Evolutionary conservation across 2,797 vertebrate genomes (phyloP), one percentile per base, ranked within the genome.

Genomic region (Muraenolepis orangiensis): DNA sequence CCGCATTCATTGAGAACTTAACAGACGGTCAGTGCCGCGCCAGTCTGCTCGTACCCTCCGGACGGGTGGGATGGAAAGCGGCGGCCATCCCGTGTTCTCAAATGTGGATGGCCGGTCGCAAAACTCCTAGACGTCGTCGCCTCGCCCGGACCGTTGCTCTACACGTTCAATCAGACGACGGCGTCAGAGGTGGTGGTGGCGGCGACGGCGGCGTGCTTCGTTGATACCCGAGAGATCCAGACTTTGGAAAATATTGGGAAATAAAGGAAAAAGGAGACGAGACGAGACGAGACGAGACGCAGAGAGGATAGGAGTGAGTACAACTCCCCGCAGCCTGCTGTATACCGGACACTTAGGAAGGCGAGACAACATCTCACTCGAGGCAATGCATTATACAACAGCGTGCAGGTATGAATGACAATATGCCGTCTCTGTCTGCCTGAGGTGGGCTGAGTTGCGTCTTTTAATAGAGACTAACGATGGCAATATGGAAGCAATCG

Each of bases 331-430:
- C 82, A 81, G 84, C 83, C 75, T 75, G 81, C 36, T n/a, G n/a
- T n/a, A n/a, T n/a, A 66, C 72, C 86, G 82, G 81, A 82, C 85
- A 86, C 82, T 84, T 80, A 68, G 20, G 71, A 72, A 81, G 77
- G 72, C 61, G 76, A 51, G 79, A 57, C 78, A 87, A 80, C 80
- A 83, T 85, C 81, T 78, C 78, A 5, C 18, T 4, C 20, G 78
- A 88, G 82, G 77, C 77, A 72, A 72, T 84, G 82, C 82, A n/a
- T 70, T 80, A 70, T 88, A 81, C 79, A 78, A 20, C 78, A 81
- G 72, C 67, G 82, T 80, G 84, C 86, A 90, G 87, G 90, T 87
- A 91, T 91, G 91, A 90, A 79, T 36, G 68, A 80, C 76, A 72
- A 78, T 80, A 82, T 57, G 82, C 81, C 42, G 74, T 38, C 73